Conservation (phyloP, 2,113 vertebrate species). For the Helogale parvula region DNA sequence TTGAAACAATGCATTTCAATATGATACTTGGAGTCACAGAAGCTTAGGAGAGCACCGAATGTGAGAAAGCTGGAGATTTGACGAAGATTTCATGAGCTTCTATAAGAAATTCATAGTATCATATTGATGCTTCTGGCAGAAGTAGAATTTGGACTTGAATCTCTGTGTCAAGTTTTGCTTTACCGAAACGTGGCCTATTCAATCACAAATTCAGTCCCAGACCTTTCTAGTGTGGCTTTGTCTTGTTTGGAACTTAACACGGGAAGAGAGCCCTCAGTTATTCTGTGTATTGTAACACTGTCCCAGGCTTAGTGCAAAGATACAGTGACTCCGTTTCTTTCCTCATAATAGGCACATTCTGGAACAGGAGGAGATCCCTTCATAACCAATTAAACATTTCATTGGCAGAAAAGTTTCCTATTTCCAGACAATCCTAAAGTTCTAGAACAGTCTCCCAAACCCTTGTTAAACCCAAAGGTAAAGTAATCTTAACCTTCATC, state of each 20-base stretch:
- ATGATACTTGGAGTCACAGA: slow-evolving; percentile 52
- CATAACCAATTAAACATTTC: not conserved
- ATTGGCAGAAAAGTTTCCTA: not conserved
- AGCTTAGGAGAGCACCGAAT: slow-evolving; percentile 13
- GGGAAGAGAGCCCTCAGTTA: not conserved
- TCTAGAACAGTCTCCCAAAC: not conserved
- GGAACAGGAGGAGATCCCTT: not conserved
- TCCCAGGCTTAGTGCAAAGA: not conserved
- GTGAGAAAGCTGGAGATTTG: not conserved
- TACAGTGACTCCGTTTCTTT: not conserved
- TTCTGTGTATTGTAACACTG: not conserved
- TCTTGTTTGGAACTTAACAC: not conserved
- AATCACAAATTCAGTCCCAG: not conserved
- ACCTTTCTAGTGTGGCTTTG: not conserved
- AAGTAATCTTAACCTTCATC: not conserved
- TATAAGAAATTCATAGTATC: slow-evolving; percentile 13
- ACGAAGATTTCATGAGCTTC: slow-evolving; percentile 21
- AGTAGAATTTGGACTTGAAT: not conserved
- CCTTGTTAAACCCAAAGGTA: not conserved
- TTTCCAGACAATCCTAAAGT: not conserved
- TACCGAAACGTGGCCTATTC: not conserved
- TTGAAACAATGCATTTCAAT: not conserved
- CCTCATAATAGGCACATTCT: not conserved
- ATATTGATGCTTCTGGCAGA: not conserved
- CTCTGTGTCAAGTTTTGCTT: slow-evolving; percentile 19